Base-by-base conservation (phyloP, 2,113 vertebrate species). In the Oreocharis arfaki region DNA sequence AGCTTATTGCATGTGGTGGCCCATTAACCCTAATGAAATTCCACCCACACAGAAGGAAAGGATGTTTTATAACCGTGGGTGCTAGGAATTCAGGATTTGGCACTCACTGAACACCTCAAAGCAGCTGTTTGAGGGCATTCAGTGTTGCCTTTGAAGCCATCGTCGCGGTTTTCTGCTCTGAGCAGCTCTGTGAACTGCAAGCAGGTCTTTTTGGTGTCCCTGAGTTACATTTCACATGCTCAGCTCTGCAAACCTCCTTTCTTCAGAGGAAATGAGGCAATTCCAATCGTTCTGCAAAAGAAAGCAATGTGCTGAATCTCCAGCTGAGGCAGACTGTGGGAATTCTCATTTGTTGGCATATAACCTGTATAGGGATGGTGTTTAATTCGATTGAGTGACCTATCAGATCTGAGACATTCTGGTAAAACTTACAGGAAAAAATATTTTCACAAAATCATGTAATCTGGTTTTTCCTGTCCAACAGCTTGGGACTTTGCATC, bases 81-180 rank as follows among this genome's bases (percentile, higher is more conserved):
- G 46, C 26, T 2, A 33, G n/a, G 49, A 81, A 78, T 61, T 65
- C 52, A 18, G 65, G 28, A 49, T 83, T 42, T 73, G 39, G 41
- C 75, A 70, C 74, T 53, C 70, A 10, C 1, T 11, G 19, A 82
- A 41, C 70, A 57, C 21, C 71, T 76, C 69, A 60, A 32, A 79
- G 32, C 41, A 41, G 64, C 44, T 78, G 28, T 50, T 59, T 1
- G 46, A 67, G 41, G 71, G 4, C 3, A 41, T 53, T 56, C 27
- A 4, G 52, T 3, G 7, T 15, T 33, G 50, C 35, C 61, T 84
- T 87, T 65, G 78, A 84, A 79, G 84, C 33, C 9, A 10, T 9
- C 0, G 0, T 19, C 2, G 2, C 1, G 0, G 2, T 64, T 65
- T 59, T 64, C 44, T n/a, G 57, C 32, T 15, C 67, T 0, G 3